phyloP scores from a whole-genome alignment of 2,888 invertebrate species.

The Pandemis heparana region DNA sequence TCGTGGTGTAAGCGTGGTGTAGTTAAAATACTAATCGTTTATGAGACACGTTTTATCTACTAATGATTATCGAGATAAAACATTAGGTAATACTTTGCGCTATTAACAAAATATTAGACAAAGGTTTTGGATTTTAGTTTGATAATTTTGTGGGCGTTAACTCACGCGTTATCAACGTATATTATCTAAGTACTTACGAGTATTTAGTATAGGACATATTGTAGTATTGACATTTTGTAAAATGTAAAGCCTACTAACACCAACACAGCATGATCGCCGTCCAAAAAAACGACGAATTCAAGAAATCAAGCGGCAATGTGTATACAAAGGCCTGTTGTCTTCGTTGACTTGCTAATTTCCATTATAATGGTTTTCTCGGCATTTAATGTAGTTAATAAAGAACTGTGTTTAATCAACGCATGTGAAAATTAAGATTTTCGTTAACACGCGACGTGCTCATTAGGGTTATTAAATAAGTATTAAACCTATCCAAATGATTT shows the following conservation, averaged over 20 bases:
- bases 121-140: slow-evolving; percentile 15
- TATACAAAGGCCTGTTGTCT: background rate
- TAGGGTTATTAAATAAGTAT: background rate
- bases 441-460: slow-evolving; percentile 6
- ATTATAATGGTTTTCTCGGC: slow-evolving; percentile 30
- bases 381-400: slow-evolving; percentile 13
- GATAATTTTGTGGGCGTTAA: slow-evolving; percentile 25
- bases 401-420: slow-evolving; percentile 10
- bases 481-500: background rate
- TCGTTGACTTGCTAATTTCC: slow-evolving; percentile 8
- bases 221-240: background rate
- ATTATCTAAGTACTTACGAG: background rate
- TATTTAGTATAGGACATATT: background rate
- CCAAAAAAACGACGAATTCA: background rate
- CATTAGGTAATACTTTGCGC: background rate
- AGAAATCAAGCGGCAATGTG: background rate
- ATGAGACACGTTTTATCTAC: slow-evolving; percentile 5
- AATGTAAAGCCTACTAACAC: background rate
- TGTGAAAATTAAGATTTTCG: slow-evolving; percentile 19
- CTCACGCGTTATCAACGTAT: background rate
- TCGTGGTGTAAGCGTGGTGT: slow-evolving; percentile 4
- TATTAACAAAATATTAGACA: slow-evolving; percentile 16
- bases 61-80: slow-evolving; percentile 11
- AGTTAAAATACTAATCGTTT: slow-evolving; percentile 7
- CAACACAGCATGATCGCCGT: background rate